A percentile compares a stretch with the other conserved stretches of the same genome.
phyloP scores from a whole-genome alignment of 2,113 vertebrate genomes.

The Egretta garzetta region DNA sequence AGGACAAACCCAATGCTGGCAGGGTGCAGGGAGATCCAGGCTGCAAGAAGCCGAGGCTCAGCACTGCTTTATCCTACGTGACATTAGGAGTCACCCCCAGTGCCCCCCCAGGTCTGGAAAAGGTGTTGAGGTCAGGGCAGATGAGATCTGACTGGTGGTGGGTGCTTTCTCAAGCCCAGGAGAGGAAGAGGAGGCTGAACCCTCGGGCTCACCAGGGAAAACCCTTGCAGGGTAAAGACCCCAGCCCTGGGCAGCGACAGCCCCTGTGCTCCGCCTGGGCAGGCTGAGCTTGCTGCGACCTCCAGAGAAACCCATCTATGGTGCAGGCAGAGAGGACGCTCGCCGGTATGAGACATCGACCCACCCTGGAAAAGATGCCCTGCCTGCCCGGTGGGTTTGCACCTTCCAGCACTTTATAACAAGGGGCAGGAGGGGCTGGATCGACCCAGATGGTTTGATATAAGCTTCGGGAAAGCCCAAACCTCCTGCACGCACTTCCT shows the following conservation, averaged over 20 bases:
- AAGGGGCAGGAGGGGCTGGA: neutral
- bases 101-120: neutral
- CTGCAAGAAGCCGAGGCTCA: neutral
- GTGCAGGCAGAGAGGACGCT: neutral
- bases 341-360: accelerated
- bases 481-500: neutral
- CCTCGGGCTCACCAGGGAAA: neutral
- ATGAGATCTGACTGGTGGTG: neutral
- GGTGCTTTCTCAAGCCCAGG: neutral
- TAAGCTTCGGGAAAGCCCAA: neutral
- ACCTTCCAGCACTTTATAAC: neutral
- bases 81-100: neutral
- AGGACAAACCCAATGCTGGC: neutral
- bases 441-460: neutral
- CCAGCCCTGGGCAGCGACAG: neutral
- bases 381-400: neutral
- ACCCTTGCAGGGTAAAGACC: neutral
- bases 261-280: neutral
- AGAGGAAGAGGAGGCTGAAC: neutral
- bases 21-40: neutral
- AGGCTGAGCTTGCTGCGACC: neutral
- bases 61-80: neutral
- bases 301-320: neutral
- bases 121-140: neutral
- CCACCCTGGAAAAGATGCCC: neutral